Evolutionary conservation across 2,113 vertebrate species (phyloP), one percentile per base, ranked within the genome.

Genomic region (Mystacornis crossleyi): DNA sequence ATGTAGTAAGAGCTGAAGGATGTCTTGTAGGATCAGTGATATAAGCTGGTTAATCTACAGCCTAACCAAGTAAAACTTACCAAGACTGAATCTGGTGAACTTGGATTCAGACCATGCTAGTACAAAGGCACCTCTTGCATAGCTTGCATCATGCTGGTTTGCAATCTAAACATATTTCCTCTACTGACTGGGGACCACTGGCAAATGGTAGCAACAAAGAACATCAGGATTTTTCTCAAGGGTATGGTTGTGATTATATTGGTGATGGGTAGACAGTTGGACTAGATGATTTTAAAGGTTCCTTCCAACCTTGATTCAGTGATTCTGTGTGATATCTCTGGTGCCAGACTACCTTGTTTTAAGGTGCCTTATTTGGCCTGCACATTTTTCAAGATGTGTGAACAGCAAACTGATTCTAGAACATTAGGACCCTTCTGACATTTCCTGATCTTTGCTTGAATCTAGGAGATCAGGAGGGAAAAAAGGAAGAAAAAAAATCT

Each of bases 401-500:
- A 69, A 61, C 17, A 70, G 23, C 11, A 33, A 66, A 58, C 25
- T 45, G 51, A n/a, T 66, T 57, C 18, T 54, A 67, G 75, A 78
- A 33, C 13, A 40, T 48, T 17, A 72, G 7, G 9, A 75, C 4
- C 4, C 3, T n/a, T 26, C 18, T n/a, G 34, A 77, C 42, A 64
- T 43, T 72, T 77, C 23, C 8, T 43, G 43, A 4, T 38, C 34
- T 58, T 71, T 58, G 7, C 57, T 54, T 72, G n/a, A 31, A 9
- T 66, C 24, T 62, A 31, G 17, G 24, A 18, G 4, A 17, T 40
- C 5, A 13, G 5, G 24, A 12, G 2, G 16, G 3, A 2, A 4
- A 18, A n/a, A 60, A 4, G 4, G 8, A 58, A 69, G 4, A 11
- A 36, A 60, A 78, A 4, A 42, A 26, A 18, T 6, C n/a, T 18